A percentile compares a stretch with the other conserved stretches of the same genome.
phyloP scores from a whole-genome alignment of 2,888 invertebrate species.

The Synergus itoensis region DNA sequence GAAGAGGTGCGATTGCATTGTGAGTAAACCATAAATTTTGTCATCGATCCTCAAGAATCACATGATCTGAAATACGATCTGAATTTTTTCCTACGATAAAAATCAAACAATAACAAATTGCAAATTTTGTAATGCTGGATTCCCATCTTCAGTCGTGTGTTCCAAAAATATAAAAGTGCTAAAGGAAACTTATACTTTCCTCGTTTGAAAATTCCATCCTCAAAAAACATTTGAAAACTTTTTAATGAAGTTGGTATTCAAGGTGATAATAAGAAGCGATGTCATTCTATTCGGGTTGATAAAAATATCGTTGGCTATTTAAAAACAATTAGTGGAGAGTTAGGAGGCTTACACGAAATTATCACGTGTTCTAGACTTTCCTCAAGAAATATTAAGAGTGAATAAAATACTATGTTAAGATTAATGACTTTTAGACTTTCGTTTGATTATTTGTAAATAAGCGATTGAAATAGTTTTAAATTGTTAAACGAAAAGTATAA shows the following conservation, averaged over 20 bases:
- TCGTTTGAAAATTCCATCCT: too few species aligned
- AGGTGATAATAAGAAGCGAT: background rate
- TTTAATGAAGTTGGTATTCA: background rate
- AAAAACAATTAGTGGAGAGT: background rate
- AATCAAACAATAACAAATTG: background rate
- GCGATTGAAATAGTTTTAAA: background rate
- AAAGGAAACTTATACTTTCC: background rate
- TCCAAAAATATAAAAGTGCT: background rate
- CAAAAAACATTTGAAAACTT: too few species aligned
- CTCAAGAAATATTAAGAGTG: background rate
- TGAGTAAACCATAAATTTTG: conserved; percentile 25
- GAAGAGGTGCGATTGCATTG: conserved; percentile 28
- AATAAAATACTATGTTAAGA: background rate
- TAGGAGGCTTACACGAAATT: background rate
- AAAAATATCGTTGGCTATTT: background rate
- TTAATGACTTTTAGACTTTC: background rate
- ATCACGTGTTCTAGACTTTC: background rate
- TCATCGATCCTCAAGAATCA: background rate
- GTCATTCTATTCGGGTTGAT: background rate
- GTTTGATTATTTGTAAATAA: background rate
- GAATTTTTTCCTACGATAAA: background rate
- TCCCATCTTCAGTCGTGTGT: background rate
- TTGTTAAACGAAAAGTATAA: background rate
- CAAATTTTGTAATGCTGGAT: background rate
- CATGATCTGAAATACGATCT: conserved; percentile 3